Evolutionary conservation across 1,140 invertebrate species (phyloP).

Genomic region (Trichonephila inaurata): DNA sequence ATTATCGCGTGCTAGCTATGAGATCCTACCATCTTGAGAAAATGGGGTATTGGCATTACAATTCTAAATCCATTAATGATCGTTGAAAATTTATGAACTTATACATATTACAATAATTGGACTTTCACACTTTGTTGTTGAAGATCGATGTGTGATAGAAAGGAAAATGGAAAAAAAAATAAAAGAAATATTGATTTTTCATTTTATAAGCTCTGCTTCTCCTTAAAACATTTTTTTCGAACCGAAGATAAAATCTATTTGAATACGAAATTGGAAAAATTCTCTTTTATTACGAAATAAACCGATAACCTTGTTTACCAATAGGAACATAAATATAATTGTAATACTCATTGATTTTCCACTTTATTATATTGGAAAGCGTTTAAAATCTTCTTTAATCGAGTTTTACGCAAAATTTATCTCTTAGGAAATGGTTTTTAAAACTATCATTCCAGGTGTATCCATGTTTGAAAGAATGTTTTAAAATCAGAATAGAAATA

Average conservation of each 20-base stretch:
- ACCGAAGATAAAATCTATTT: constrained; percentile 6
- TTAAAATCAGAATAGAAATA: no score
- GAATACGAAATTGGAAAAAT: background rate
- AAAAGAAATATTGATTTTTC: constrained; percentile 45
- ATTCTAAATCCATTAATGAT: constrained; percentile 53
- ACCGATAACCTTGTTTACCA: constrained; percentile 18
- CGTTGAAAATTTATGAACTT: constrained; percentile 61
- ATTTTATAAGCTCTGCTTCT: background rate
- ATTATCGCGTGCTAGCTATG: constrained; percentile 36
- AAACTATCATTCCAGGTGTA: background rate
- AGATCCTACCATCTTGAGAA: constrained; percentile 63
- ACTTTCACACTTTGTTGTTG: constrained; percentile 37
- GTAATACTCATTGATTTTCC: constrained; percentile 43
- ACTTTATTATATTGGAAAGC: constrained; percentile 40
- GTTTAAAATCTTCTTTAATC: constrained; percentile 29
- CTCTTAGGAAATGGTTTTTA: constrained; percentile 47
- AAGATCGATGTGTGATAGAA: constrained; percentile 49
- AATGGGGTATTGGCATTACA: constrained; percentile 63
- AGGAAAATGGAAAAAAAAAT: constrained; percentile 3
- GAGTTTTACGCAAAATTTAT: background rate
- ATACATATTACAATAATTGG: constrained; percentile 68
- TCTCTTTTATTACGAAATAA: constrained; percentile 1
- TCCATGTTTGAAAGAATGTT: no score
- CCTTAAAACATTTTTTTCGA: background rate
- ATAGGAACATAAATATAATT: constrained; percentile 18